Base-by-base conservation (phyloP, 2,797 vertebrate genomes). In the Delichon dasypus region DNA sequence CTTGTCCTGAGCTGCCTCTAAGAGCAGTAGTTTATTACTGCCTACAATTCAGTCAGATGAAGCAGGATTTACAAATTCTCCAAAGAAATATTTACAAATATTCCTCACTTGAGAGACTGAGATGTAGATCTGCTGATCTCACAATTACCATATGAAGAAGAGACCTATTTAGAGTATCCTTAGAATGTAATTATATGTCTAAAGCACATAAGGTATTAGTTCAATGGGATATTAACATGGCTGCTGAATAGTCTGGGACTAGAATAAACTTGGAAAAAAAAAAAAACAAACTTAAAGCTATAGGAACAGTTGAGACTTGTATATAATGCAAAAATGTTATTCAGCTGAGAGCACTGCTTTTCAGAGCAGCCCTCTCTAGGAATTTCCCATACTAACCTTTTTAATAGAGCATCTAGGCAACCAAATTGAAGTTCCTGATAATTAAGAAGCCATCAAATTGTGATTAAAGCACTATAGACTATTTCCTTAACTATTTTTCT, bases 401-500 rank as follows among this genome's bases (percentile, higher is more conserved):
- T 74, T 34, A 74, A 80, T 74, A 30, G 44, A 62, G 16, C 64
- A 79, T 88, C 72, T 88, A 94, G 54, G 58, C 65, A 94, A 77
- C 44, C 30, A 89, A 66, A 89, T 60, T 78, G 32, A 87, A 85
- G 34, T 50, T 91, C 57, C 50, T 85, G 72, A 83, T 85, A 82
- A 93, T 81, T 96, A 94, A 77, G 60, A 85, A 94, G 66, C 27
- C 72, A 91, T 92, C 57, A 92, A 81, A 91, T 81, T 85, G 57
- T 91, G 74, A 93, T 91, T 96, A 96, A 95, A 88, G 57, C 34
- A 90, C 55, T 77, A 76, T 29, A 85, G 62, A 89, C 77, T 95
- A 91, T 84, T 95, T 94, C n/a, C 62, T 91, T 94, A 89, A 91
- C 71, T 94, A 71, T 89, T 89, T 94, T 91, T 54, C 80, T 66